Percentiles rank a stretch among this genome's conserved stretches.
phyloP scores from a whole-genome alignment of 2,113 vertebrate species.

The Fulmarus glacialis region DNA sequence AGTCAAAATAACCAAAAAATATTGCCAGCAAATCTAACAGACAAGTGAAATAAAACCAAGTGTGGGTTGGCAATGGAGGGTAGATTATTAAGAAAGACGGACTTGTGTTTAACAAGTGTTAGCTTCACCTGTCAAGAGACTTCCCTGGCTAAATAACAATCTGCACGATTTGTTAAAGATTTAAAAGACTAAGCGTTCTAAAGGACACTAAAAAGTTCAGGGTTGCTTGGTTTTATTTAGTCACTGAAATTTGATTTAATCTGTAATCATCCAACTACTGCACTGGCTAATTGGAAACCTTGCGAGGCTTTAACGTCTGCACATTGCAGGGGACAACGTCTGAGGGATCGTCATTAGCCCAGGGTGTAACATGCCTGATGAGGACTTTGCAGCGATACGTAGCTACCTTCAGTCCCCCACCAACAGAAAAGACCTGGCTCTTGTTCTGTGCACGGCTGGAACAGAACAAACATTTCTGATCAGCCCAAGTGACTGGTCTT shows the following conservation, averaged over 20 bases:
- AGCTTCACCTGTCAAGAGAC: constrained; percentile 13
- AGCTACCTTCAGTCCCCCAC: not conserved
- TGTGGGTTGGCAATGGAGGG: not conserved
- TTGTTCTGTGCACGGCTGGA: not conserved
- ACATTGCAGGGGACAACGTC: not conserved
- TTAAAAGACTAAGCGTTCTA: not conserved
- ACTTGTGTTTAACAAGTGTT: constrained; percentile 8
- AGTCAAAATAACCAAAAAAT: constrained; percentile 28
- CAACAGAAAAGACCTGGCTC: not conserved
- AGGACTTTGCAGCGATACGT: rapidly evolving
- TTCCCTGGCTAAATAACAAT: not conserved
- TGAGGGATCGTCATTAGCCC: not conserved
- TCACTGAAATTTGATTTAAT: not conserved
- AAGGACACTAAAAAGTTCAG: not conserved
- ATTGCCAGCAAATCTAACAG: not conserved
- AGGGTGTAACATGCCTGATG: rapidly evolving
- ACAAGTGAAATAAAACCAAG: constrained; percentile 15
- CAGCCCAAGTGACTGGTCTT: not conserved
- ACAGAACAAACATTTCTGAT: not conserved
- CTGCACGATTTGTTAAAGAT: not conserved
- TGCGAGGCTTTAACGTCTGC: not conserved
- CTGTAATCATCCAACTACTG: not conserved
- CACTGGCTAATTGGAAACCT: not conserved
- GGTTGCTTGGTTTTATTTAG: not conserved
- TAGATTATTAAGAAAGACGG: constrained; percentile 34